Evolutionary conservation across 2,888 invertebrate genomes (phyloP).

Genomic region (Microdon myrmicae): DNA sequence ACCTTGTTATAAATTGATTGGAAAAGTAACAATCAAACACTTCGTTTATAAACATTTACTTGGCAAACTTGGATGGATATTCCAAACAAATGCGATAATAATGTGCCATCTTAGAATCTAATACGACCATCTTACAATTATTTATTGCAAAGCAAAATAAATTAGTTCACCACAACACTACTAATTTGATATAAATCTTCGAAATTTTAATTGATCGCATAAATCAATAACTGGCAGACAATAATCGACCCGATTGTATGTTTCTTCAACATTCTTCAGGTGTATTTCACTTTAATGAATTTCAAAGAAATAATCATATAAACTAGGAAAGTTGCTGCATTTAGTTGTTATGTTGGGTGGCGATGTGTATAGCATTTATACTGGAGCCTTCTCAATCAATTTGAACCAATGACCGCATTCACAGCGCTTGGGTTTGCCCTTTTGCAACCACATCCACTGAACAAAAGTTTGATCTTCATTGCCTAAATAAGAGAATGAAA

Average conservation of each 20-base stretch:
- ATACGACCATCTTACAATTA: too few species aligned
- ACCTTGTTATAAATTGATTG: too few species aligned
- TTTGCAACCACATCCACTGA: slow-evolving; percentile 95
- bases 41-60: too few species aligned
- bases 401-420: slow-evolving; percentile 98
- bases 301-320: slow-evolving; percentile 47
- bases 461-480: slow-evolving; percentile 91
- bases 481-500: slow-evolving; percentile 65
- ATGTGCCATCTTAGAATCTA: too few species aligned
- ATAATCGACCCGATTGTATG: slow-evolving; percentile 10
- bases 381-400: slow-evolving; percentile 79
- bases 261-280: slow-evolving; percentile 24
- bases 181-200: slow-evolving; percentile 9
- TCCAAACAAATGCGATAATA: too few species aligned
- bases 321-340: slow-evolving; percentile 43
- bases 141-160: too few species aligned
- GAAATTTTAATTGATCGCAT: slow-evolving; percentile 14
- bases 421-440: slow-evolving; percentile 89
- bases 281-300: slow-evolving; percentile 39
- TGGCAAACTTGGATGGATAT: too few species aligned
- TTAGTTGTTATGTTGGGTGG: slow-evolving; percentile 23
- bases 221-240: slow-evolving; percentile 18
- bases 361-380: slow-evolving; percentile 68
- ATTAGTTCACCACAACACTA: too few species aligned
- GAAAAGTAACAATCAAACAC: too few species aligned